These are phyloP conservation scores for Pristiophorus japonicus DNA, from an alignment of 2,113 vertebrate species.

Conservation along the genomic window DNA sequence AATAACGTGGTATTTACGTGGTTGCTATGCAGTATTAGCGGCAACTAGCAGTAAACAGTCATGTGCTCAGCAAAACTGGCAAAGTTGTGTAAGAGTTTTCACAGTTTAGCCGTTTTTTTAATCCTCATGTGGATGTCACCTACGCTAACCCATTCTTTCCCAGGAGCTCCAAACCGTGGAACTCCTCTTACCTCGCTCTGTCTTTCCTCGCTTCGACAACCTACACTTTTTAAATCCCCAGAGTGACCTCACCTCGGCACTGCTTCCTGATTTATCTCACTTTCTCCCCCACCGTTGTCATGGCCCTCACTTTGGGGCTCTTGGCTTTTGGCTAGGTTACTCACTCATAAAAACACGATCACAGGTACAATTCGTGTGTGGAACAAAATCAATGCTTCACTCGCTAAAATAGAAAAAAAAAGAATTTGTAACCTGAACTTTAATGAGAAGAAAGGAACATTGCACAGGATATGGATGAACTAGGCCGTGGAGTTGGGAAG, in stretches of 20 bases:
- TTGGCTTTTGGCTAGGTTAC: not conserved
- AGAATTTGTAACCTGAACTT: not conserved
- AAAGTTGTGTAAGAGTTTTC: not conserved
- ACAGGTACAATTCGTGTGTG: not conserved
- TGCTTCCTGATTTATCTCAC: not conserved
- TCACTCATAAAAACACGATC: not conserved
- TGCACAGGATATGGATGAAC: not conserved
- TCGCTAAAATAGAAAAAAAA: not conserved
- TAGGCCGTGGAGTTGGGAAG: not conserved
- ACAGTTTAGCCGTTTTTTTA: not conserved
- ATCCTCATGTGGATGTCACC: not conserved
- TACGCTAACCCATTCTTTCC: not conserved
- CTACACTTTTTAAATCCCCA: not conserved
- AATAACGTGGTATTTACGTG: not conserved
- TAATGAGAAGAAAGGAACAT: not conserved
- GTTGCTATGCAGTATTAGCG: not conserved
- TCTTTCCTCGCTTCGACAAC: not conserved
- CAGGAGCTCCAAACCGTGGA: not conserved
- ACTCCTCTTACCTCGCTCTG: not conserved
- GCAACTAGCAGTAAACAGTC: not conserved
- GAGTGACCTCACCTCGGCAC: not conserved
- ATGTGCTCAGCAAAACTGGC: not conserved
- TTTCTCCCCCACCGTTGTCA: not conserved
- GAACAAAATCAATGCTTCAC: not conserved
- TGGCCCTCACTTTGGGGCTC: not conserved